phyloP scores from a whole-genome alignment of 64 coral and sea anemone genomes.

The Montipora capricornis region DNA sequence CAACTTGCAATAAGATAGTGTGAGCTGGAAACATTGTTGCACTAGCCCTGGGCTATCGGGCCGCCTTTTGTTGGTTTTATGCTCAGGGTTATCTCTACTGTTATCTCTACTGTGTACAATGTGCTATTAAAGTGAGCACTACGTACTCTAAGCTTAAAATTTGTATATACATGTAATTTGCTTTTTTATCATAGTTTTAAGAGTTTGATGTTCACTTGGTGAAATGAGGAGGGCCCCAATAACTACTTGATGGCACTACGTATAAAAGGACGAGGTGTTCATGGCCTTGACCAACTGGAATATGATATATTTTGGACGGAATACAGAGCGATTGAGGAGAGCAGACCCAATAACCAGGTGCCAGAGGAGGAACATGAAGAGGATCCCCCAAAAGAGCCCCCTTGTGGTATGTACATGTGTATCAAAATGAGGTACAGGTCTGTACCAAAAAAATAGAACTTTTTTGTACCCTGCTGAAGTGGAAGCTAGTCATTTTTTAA shows the following conservation, averaged over 20 bases:
- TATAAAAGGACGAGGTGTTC: conserved; percentile 58
- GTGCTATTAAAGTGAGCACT: no score
- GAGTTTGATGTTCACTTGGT: neutral
- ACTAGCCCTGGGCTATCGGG: no score
- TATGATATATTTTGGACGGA: conserved; percentile 93
- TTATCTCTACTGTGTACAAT: no score
- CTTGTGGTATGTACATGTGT: conserved; percentile 16
- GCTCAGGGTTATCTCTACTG: no score
- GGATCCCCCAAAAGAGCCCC: conserved; percentile 39
- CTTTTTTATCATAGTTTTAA: neutral
- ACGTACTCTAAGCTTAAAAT: no score
- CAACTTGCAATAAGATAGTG: no score
- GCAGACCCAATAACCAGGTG: neutral
- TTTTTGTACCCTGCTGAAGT: no score
- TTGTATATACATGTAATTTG: neutral
- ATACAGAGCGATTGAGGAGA: conserved; percentile 73
- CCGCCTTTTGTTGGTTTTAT: no score
- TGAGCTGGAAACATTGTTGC: no score
- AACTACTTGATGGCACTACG: conserved; percentile 56
- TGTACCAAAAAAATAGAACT: neutral
- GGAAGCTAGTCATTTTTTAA: no score
- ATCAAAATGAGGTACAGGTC: neutral
- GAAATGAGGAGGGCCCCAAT: neutral
- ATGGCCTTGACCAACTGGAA: conserved; percentile 75
- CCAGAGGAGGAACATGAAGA: conserved; percentile 83